These are phyloP conservation scores for Yponomeuta evonymella DNA, from an alignment of 2,888 invertebrate species.

Conservation along the genomic window DNA sequence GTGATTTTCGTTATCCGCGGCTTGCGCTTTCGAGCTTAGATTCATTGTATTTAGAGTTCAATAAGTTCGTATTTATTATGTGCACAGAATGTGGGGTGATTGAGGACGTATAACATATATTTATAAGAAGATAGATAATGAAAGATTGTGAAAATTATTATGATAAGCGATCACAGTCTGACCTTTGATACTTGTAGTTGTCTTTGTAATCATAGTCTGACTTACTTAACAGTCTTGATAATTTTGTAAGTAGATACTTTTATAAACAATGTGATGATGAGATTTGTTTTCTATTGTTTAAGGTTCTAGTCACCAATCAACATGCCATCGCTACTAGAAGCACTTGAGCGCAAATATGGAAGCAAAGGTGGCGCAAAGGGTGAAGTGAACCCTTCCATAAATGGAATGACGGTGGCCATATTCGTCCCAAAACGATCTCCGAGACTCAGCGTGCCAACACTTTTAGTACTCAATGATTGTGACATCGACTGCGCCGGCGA, in stretches of 20 bases:
- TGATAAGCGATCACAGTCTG: neutral
- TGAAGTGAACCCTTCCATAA: slow-evolving; percentile 76
- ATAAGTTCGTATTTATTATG: too few species aligned
- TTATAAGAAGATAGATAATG: too few species aligned
- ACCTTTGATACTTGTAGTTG: neutral
- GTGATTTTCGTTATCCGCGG: too few species aligned
- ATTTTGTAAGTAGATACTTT: neutral
- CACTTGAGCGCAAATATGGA: slow-evolving; percentile 90
- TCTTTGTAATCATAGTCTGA: neutral
- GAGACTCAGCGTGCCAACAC: slow-evolving; percentile 84
- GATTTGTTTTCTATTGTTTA: slow-evolving; percentile 19
- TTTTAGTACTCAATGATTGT: slow-evolving; percentile 92
- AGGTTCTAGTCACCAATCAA: slow-evolving; percentile 16
- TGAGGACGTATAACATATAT: too few species aligned
- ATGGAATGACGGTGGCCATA: slow-evolving; percentile 85
- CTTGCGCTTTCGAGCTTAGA: too few species aligned
- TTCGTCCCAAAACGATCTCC: slow-evolving; percentile 91
- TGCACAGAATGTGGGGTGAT: too few species aligned
- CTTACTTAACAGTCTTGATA: too few species aligned
- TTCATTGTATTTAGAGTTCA: too few species aligned
- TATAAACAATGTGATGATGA: slow-evolving; percentile 11
- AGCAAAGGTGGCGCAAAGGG: slow-evolving; percentile 80
- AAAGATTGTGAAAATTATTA: neutral
- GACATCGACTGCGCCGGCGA: slow-evolving; percentile 94
- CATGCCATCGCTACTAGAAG: slow-evolving; percentile 94